phyloP scores from a whole-genome alignment of 2,113 vertebrate species.

The Mungos mungo region DNA sequence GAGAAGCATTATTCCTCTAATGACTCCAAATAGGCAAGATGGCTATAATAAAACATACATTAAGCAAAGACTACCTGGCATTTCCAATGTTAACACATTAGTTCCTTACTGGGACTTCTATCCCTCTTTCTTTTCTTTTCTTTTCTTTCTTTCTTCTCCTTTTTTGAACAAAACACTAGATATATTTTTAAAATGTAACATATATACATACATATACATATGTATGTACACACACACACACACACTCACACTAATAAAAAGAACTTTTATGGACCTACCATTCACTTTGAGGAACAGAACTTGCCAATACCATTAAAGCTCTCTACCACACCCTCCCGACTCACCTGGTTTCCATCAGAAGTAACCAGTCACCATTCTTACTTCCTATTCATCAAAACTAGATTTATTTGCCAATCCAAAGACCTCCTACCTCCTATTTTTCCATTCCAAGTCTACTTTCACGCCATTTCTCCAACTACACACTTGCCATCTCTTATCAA shows the following conservation, averaged over 20 bases:
- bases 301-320: background rate
- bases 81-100: background rate
- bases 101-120: background rate
- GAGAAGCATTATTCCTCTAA: background rate
- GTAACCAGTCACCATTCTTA: background rate
- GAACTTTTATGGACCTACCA: background rate
- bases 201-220: background rate
- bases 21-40: background rate
- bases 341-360: background rate
- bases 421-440: background rate
- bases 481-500: background rate
- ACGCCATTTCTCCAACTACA: slow-evolving; percentile 7
- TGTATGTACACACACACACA: background rate
- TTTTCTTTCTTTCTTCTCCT: background rate
- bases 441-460: background rate
- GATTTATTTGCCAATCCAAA: slow-evolving; percentile 3
- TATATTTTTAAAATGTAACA: background rate
- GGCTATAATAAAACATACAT: background rate
- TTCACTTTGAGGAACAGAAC: background rate
- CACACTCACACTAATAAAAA: slow-evolving; percentile 1
- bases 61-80: background rate
- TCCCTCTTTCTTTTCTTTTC: background rate
- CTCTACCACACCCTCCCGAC: background rate
- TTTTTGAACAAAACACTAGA: slow-evolving; percentile 14
- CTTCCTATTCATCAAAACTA: slow-evolving; percentile 27